Conservation (phyloP, 2,888 invertebrate genomes). For the Plutella xylostella region DNA sequence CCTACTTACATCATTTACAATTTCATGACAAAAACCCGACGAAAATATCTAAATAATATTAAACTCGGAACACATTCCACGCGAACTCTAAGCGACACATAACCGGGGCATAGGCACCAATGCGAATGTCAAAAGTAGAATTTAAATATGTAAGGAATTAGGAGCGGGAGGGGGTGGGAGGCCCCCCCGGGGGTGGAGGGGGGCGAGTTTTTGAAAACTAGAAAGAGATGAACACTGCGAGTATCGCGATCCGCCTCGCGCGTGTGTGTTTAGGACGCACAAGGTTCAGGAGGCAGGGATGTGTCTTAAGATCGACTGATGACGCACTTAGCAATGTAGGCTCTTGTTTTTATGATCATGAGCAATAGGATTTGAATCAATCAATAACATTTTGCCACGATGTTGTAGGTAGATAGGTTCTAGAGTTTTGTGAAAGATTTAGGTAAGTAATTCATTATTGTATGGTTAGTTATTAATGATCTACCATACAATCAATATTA, state of each 20-base stretch:
- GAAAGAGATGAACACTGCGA: slow-evolving; percentile 68
- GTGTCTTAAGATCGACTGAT: background rate
- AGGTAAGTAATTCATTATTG: too few relatives aligned
- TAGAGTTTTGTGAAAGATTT: too few relatives aligned
- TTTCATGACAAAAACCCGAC: background rate
- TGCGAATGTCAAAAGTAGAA: slow-evolving; percentile 58
- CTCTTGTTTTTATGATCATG: background rate
- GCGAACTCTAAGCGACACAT: too few relatives aligned
- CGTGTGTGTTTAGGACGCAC: slow-evolving; percentile 11
- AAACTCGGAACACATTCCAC: too few relatives aligned
- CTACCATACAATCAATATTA: too few relatives aligned
- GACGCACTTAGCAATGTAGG: background rate
- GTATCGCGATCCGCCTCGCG: slow-evolving; percentile 59
- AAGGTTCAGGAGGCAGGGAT: background rate
- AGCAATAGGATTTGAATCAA: too few relatives aligned
- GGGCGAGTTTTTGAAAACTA: slow-evolving; percentile 62
- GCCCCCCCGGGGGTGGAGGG: slow-evolving; percentile 14
- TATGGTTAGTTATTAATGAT: too few relatives aligned
- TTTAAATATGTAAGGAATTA: slow-evolving; percentile 71
- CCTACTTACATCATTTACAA: too few relatives aligned
- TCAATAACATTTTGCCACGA: too few relatives aligned
- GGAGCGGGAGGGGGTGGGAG: slow-evolving; percentile 35
- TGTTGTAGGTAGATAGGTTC: too few relatives aligned
- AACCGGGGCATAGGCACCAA: slow-evolving; percentile 45
- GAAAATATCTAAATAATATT: too few relatives aligned